phyloP scores from a whole-genome alignment of 2,113 vertebrate genomes.

The Sinocyclocheilus anshuiensis region DNA sequence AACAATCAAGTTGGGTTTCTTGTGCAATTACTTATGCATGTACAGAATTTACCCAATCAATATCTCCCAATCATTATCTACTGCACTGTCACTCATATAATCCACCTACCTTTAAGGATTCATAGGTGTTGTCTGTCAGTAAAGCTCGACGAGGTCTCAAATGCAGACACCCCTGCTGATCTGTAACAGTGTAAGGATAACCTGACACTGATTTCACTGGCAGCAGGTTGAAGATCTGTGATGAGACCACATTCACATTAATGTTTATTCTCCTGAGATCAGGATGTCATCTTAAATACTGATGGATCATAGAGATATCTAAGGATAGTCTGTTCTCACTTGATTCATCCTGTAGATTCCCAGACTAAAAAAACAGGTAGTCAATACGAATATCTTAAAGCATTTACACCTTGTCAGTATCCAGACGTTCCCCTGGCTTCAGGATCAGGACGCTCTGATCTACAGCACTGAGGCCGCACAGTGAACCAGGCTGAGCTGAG shows the following conservation, averaged over 20 bases:
- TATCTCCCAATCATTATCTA: neutral
- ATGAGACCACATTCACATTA: neutral
- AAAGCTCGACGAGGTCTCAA: slow-evolving; percentile 62
- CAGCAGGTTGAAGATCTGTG: slow-evolving; percentile 69
- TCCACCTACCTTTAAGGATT: slow-evolving; percentile 63
- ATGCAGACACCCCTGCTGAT: slow-evolving; percentile 52
- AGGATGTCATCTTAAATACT: neutral
- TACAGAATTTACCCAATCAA: neutral
- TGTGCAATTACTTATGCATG: neutral
- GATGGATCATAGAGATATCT: neutral
- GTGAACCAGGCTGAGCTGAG: slow-evolving; percentile 75
- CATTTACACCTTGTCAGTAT: slow-evolving; percentile 58
- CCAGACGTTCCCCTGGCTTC: slow-evolving; percentile 75
- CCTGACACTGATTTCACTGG: slow-evolving; percentile 33
- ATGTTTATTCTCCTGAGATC: neutral
- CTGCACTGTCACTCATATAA: neutral
- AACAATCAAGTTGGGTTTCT: neutral
- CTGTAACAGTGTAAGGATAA: slow-evolving; percentile 50
- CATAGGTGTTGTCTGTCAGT: neutral
- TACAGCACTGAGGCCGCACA: slow-evolving; percentile 81
- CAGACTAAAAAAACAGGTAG: neutral
- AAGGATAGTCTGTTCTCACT: neutral
- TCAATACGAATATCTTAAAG: neutral
- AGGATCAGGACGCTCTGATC: slow-evolving; percentile 82
- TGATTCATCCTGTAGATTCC: neutral